A percentile compares a stretch with the other conserved stretches of the same genome.
Conservation (phyloP, 2,888 invertebrate species). For the Alcis repandata region DNA sequence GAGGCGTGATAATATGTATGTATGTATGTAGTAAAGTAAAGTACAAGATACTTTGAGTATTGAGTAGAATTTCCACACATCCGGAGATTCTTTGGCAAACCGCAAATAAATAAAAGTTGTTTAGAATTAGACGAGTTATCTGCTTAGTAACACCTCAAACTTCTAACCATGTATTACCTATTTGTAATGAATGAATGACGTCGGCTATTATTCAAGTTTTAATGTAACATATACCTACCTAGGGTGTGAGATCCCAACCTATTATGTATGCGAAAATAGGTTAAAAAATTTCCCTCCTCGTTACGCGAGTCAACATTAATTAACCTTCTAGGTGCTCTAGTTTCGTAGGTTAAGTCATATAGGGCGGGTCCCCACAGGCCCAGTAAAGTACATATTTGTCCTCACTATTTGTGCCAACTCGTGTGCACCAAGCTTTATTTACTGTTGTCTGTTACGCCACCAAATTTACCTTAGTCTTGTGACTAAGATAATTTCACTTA, state of each 20-base stretch:
- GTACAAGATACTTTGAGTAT: no score
- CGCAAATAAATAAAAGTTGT: no score
- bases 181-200: no score
- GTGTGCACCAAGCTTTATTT: slow-evolving; percentile 21
- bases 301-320: slow-evolving; percentile 30
- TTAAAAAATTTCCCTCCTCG: slow-evolving; percentile 7
- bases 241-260: background rate
- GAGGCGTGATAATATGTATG: no score
- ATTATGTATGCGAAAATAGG: background rate
- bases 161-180: no score
- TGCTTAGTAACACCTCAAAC: no score
- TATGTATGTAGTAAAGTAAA: no score
- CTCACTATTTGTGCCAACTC: slow-evolving; percentile 22
- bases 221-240: background rate
- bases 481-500: slow-evolving; percentile 55
- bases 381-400: slow-evolving; percentile 29
- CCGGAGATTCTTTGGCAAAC: no score
- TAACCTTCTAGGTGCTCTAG: slow-evolving; percentile 30
- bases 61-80: no score
- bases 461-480: slow-evolving; percentile 53
- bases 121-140: no score
- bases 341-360: slow-evolving; percentile 18
- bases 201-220: no score
- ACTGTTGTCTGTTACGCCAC: slow-evolving; percentile 20
- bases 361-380: slow-evolving; percentile 29